A percentile compares a stretch with the other conserved stretches of the same genome.
Conservation (phyloP, 2,888 invertebrate species). For the Orthosia gothica region DNA sequence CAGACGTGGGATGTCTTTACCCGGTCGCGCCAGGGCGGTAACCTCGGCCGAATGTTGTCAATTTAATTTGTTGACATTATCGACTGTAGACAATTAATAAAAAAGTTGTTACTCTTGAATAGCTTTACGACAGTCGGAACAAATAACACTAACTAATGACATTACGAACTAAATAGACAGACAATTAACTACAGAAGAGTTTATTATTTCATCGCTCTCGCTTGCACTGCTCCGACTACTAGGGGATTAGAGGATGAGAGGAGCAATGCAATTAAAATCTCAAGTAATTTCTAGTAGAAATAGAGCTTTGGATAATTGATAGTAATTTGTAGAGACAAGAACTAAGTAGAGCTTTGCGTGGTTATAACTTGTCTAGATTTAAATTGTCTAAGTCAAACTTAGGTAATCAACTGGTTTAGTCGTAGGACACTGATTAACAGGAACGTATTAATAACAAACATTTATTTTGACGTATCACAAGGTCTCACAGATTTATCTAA, state of each 20-base stretch:
- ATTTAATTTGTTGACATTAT: conserved; percentile 33
- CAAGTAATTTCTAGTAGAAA: conserved; percentile 38
- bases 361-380: conserved; percentile 14
- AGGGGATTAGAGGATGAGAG: conserved; percentile 20
- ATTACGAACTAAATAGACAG: conserved; percentile 8
- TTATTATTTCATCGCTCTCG: conserved; percentile 14
- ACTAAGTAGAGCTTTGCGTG: conserved; percentile 16
- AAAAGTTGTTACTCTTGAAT: conserved; percentile 40
- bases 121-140: conserved; percentile 29
- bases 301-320: conserved; percentile 34
- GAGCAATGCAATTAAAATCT: conserved; percentile 51
- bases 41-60: conserved; percentile 29
- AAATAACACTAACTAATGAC: conserved; percentile 25
- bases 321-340: conserved; percentile 29
- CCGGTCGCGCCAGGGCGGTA: not conserved
- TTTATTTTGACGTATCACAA: not conserved
- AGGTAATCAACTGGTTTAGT: not conserved
- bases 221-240: not conserved
- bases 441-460: not conserved
- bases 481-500: not conserved
- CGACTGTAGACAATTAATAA: conserved; percentile 43
- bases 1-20: not conserved
- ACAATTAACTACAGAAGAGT: conserved; percentile 5
- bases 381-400: conserved; percentile 12
- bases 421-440: not conserved